A percentile compares a stretch with the other conserved stretches of the same genome.
Conservation (phyloP, 2,888 invertebrate genomes). For the Lepidonotus clava region DNA sequence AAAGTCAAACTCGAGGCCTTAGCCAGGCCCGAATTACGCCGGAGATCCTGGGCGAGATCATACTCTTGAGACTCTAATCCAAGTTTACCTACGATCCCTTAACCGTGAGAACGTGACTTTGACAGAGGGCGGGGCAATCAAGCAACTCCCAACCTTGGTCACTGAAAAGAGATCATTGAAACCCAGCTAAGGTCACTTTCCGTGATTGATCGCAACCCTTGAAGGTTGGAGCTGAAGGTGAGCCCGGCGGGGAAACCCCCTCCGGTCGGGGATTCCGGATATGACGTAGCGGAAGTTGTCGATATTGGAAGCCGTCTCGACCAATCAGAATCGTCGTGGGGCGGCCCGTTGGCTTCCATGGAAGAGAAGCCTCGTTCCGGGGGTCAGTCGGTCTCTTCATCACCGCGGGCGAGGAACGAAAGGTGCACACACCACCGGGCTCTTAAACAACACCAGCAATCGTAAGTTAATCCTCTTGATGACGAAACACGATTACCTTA, state of each 20-base stretch:
- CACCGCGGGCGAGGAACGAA: slow-evolving; percentile 12
- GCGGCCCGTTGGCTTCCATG: not conserved
- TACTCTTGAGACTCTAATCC: too few species aligned
- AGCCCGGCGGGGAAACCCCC: not conserved
- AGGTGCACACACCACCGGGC: not conserved
- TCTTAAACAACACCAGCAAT: slow-evolving; percentile 1
- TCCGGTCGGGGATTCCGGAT: slow-evolving; percentile 22
- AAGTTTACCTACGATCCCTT: too few species aligned
- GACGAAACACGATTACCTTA: too few species aligned
- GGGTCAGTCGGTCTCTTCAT: slow-evolving; percentile 31
- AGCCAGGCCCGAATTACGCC: too few species aligned
- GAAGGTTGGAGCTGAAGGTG: not conserved
- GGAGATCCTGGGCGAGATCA: too few species aligned
- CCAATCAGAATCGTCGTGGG: not conserved
- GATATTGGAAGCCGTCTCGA: not conserved
- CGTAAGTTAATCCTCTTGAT: slow-evolving; percentile 5
- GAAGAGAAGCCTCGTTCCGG: slow-evolving; percentile 30
- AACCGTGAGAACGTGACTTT: too few species aligned
- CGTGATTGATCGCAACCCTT: too few species aligned
- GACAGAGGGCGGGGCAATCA: too few species aligned
- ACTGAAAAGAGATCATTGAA: too few species aligned
- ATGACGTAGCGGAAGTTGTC: slow-evolving; percentile 20
- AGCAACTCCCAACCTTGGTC: too few species aligned
- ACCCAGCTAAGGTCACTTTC: too few species aligned
- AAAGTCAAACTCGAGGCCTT: too few species aligned